Conservation (phyloP, 1,140 invertebrate genomes). For the Formica selysi region DNA sequence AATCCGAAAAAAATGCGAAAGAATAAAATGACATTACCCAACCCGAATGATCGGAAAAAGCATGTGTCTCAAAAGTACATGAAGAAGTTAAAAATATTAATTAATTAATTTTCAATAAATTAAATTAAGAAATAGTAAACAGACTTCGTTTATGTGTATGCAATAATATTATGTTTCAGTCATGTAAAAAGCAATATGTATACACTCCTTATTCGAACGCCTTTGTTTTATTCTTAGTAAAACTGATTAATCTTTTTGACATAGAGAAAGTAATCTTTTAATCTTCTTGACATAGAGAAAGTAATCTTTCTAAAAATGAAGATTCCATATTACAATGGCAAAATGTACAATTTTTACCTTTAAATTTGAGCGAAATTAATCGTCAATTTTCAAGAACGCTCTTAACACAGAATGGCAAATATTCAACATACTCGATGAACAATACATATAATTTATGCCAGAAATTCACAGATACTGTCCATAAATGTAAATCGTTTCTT, state of each 20-base stretch:
- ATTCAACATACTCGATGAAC: background rate
- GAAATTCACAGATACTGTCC: conserved; percentile 50
- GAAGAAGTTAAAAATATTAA: background rate
- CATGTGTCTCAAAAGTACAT: conserved; percentile 74
- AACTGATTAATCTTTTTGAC: conserved; percentile 60
- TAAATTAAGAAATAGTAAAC: background rate
- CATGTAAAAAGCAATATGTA: conserved; percentile 46
- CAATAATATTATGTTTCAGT: conserved; percentile 34
- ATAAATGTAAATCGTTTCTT: conserved; percentile 63
- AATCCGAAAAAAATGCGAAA: conserved; percentile 67
- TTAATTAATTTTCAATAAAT: background rate
- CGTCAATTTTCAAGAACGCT: background rate
- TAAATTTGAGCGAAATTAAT: background rate
- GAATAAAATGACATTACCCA: conserved; percentile 70
- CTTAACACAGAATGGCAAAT: background rate
- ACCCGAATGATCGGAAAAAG: conserved; percentile 71
- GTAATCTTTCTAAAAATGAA: conserved; percentile 43
- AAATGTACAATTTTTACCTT: conserved; percentile 17
- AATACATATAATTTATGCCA: conserved; percentile 1
- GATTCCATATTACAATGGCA: conserved; percentile 46
- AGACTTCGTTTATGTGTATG: background rate
- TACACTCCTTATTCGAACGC: conserved; percentile 40
- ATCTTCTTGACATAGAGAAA: conserved; percentile 37
- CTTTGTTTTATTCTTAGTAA: conserved; percentile 27
- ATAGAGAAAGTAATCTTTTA: conserved; percentile 33